These are phyloP conservation scores for Rafetus swinhoei DNA, from an alignment of 2,113 vertebrate genomes.

Conservation along the genomic window DNA sequence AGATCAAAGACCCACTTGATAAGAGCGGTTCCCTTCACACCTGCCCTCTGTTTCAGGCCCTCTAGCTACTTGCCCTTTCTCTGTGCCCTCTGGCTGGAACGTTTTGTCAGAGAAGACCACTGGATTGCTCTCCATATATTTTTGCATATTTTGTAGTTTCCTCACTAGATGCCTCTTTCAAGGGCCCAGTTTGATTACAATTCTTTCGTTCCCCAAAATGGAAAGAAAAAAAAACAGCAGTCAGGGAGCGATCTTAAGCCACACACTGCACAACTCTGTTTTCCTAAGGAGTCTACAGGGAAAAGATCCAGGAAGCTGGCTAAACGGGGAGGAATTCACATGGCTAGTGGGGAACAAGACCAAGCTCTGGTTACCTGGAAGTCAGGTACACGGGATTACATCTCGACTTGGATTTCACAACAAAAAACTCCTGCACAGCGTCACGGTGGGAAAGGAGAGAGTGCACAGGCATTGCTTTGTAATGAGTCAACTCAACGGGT, in stretches of 20 bases:
- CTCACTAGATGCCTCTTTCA: not conserved
- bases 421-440: not conserved
- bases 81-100: not conserved
- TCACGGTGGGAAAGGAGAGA: not conserved
- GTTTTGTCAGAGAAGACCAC: not conserved
- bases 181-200: not conserved
- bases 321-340: not conserved
- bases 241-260: not conserved
- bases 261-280: not conserved
- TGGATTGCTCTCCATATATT: not conserved
- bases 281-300: not conserved
- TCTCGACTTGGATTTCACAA: not conserved
- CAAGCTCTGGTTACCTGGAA: not conserved
- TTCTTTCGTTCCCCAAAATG: not conserved
- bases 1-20: not conserved
- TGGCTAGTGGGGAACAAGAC: not conserved
- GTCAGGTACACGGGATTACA: not conserved
- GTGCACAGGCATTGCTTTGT: no score
- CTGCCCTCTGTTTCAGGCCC: not conserved
- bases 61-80: not conserved
- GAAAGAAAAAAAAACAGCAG: not conserved
- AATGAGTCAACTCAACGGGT: not conserved
- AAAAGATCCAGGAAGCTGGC: not conserved
- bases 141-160: not conserved
- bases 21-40: not conserved